Conservation (phyloP, 2,888 invertebrate species). For the Melinopterus prodromus region DNA sequence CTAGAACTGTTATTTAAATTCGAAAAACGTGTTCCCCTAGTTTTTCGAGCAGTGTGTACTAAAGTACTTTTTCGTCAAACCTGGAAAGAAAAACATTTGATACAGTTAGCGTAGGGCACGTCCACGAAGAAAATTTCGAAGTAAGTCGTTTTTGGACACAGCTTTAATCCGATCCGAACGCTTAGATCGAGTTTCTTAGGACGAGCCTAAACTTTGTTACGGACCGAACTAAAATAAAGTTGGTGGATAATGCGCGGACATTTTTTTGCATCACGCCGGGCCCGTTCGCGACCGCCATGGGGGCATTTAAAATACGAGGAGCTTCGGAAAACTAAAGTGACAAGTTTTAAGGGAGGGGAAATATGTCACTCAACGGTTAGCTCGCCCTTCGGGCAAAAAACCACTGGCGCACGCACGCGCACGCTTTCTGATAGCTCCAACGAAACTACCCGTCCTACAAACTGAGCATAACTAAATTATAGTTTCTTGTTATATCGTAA, state of each 20-base stretch:
- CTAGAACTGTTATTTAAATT: too few relatives aligned
- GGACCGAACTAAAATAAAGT: constrained; percentile 41
- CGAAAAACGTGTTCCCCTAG: not conserved
- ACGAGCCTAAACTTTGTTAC: constrained; percentile 43
- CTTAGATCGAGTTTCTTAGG: constrained; percentile 46
- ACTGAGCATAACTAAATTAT: constrained; percentile 7
- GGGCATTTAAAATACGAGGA: constrained; percentile 20
- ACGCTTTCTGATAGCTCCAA: not conserved
- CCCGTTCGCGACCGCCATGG: not conserved
- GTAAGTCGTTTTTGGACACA: constrained; percentile 48
- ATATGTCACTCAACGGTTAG: constrained; percentile 8
- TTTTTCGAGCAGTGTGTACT: not conserved
- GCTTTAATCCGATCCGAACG: constrained; percentile 49
- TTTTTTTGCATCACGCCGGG: not conserved
- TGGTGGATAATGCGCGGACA: constrained; percentile 43
- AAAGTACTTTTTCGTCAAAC: not conserved
- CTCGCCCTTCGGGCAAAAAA: not conserved
- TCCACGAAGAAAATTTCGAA: not conserved
- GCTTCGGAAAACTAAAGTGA: constrained; percentile 10
- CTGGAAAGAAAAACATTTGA: not conserved
- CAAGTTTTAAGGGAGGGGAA: constrained; percentile 7
- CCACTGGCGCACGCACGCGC: not conserved
- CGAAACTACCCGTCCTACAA: not conserved
- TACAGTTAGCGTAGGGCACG: not conserved
- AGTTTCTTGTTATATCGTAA: constrained; percentile 19